Evolutionary conservation across 2,797 vertebrate genomes (phyloP), one percentile per base, ranked within the genome.

Genomic region (Protosalanx chinensis): DNA sequence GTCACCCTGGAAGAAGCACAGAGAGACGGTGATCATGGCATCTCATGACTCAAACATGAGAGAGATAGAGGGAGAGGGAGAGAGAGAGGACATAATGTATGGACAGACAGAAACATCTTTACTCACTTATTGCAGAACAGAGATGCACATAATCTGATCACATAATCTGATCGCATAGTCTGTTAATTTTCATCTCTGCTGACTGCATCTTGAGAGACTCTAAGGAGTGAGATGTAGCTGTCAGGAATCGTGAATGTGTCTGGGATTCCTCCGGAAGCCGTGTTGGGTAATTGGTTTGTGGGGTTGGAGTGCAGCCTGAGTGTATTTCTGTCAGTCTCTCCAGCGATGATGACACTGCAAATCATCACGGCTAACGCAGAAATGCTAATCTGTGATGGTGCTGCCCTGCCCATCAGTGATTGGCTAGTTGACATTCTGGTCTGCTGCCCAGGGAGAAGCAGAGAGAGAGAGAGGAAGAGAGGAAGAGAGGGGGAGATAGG

Each of bases 401-500:
- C 64, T 70, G 60, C 64, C 61, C 37, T 2, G 60, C 37, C 53
- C 77, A 81, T 74, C 71, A 77, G 75, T 61, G 46, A 62, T 41
- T 62, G 70, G 71, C 76, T 72, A n/a, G 64, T 73, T 78, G 70
- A 70, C 72, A 78, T 81, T 79, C 76, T 33, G 46, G 67, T 33
- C 67, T 32, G 16, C n/a, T 41, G 69, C 73, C 12, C 49, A 51
- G 16, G 5, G 16, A 30, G 2, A 15, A 2, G 16, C 13, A 5
- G 2, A 1, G 10, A 16, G 59, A 51, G 27, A 30, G 23, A 60
- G 23, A 27, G 23, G 23, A 0, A 27, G 58, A 59, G 3, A n/a
- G 10, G 12, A 3, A 13, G 23, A 27, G 6, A 59, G 57, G 27
- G 6, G 10, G 20, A 23, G 20, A 13, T 10, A 60, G 58, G 10